Percentiles rank a stretch among this genome's conserved stretches.
Conservation (phyloP, 1,140 invertebrate species). For the Reticulitermes speratus region DNA sequence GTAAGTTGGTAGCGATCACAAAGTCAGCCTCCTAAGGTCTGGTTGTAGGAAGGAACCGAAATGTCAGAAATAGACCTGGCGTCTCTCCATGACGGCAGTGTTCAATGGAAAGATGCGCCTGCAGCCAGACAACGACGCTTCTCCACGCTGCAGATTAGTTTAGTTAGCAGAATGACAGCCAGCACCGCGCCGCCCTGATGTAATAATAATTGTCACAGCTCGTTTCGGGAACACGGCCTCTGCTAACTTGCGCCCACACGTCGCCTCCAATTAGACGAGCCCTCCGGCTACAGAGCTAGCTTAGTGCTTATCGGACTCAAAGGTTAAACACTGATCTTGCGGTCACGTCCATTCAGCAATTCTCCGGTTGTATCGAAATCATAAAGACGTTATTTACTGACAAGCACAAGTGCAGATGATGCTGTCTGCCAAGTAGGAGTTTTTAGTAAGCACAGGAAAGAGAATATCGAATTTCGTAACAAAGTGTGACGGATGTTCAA, state of each 20-base stretch:
- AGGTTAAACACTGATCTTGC: background rate
- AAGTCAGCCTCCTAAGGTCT: no score
- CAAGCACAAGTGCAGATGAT: no score
- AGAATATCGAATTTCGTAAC: no score
- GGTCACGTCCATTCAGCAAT: background rate
- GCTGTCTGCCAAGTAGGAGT: no score
- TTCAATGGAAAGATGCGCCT: background rate
- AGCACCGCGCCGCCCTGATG: constrained; percentile 18
- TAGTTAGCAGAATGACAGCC: constrained; percentile 31
- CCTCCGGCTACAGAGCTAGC: background rate
- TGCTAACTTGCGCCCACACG: background rate
- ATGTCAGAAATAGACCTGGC: no score
- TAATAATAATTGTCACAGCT: constrained; percentile 31
- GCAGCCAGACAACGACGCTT: background rate
- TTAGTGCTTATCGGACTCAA: background rate
- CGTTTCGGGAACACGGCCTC: constrained; percentile 1
- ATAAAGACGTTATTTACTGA: no score
- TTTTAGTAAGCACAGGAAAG: no score
- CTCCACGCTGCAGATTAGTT: constrained; percentile 25
- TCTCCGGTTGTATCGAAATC: background rate
- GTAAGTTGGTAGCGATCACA: no score
- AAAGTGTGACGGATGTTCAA: no score
- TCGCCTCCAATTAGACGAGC: background rate
- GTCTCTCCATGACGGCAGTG: background rate
- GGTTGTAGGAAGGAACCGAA: no score